Percentiles rank a stretch among this genome's conserved stretches.
phyloP scores from a whole-genome alignment of 2,113 vertebrate species.

The Leptodactylus fuscus region DNA sequence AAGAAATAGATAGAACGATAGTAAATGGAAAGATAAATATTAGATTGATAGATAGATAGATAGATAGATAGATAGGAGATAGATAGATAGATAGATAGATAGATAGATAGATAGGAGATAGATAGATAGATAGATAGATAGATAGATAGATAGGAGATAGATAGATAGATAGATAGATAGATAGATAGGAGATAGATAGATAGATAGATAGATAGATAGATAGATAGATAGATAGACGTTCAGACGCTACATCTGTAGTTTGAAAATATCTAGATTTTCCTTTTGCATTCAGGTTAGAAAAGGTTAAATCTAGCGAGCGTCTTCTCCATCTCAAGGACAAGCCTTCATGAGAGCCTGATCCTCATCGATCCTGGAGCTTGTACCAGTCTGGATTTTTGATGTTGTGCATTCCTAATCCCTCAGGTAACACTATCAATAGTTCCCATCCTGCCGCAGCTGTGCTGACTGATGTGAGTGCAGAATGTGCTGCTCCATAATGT shows the following conservation, averaged over 20 bases:
- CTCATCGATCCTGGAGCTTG: conserved; percentile 11
- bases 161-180: too few relatives aligned
- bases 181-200: conserved; percentile 11
- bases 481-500: conserved; percentile 13
- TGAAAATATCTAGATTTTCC: not conserved
- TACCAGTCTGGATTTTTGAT: conserved; percentile 4
- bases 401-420: conserved; percentile 28
- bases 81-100: too few relatives aligned
- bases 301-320: not conserved
- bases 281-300: not conserved
- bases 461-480: conserved; percentile 20
- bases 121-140: too few relatives aligned
- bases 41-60: too few relatives aligned
- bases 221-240: not conserved
- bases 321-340: conserved; percentile 31
- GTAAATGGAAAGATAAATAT: too few relatives aligned
- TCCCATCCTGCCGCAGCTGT: conserved; percentile 30
- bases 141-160: too few relatives aligned
- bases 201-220: conserved; percentile 23
- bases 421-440: conserved; percentile 20
- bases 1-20: too few relatives aligned
- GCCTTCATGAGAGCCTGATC: conserved; percentile 2
- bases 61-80: too few relatives aligned
- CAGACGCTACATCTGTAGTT: not conserved
- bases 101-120: too few relatives aligned